A percentile compares a stretch with the other conserved stretches of the same genome.
Evolutionary conservation across 1,140 invertebrate species (phyloP).

Genomic region (Halyomorpha halys): DNA sequence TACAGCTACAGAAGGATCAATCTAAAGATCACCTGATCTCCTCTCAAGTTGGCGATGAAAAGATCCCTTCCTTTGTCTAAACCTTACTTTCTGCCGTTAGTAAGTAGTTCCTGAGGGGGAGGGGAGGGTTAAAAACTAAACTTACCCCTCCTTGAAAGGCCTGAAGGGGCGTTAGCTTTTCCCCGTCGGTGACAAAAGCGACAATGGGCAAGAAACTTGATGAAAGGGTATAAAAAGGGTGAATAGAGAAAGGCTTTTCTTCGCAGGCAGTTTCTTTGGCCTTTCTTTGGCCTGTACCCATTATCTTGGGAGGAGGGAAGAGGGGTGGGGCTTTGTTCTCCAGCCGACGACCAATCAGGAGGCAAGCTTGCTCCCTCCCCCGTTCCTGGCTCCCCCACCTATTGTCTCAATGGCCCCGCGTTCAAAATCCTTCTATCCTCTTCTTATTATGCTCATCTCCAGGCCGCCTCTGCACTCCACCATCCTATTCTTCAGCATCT

Average conservation of each 20-base stretch:
- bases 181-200: background rate
- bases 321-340: slow-evolving; percentile 12
- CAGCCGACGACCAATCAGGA: background rate
- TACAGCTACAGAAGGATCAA: background rate
- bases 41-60: slow-evolving; percentile 3
- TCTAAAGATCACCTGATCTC: slow-evolving; percentile 5
- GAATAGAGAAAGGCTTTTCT: slow-evolving; percentile 6
- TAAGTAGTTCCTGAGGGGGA: background rate
- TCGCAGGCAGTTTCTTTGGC: slow-evolving; percentile 1
- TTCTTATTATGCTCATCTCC: too few relatives aligned
- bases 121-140: slow-evolving; percentile 7
- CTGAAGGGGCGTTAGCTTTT: slow-evolving; percentile 7
- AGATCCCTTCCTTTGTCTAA: slow-evolving; percentile 1
- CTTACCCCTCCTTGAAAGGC: background rate
- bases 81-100: slow-evolving; percentile 1
- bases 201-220: slow-evolving; percentile 11
- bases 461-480: too few relatives aligned
- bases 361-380: background rate
- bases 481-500: too few relatives aligned
- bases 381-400: background rate
- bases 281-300: slow-evolving; percentile 5
- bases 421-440: too few relatives aligned
- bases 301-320: background rate
- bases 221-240: slow-evolving; percentile 16
- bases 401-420: slow-evolving; percentile 7